Base-by-base conservation (phyloP, 2,888 invertebrate genomes). In the Salticus scenicus region DNA sequence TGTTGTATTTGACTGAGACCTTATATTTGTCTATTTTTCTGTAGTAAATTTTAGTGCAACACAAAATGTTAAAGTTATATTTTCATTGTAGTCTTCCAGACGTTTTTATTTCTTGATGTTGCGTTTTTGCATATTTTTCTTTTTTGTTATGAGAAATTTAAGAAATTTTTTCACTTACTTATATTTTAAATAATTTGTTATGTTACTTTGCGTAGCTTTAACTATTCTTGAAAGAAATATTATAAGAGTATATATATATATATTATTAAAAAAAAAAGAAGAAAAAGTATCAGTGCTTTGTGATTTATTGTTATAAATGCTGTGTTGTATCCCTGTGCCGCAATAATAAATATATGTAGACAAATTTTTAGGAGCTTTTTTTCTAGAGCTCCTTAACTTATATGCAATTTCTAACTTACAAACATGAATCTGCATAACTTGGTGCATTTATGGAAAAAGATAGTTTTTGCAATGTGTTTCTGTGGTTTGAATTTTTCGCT, bases 51-150 rank as follows among this genome's bases (percentile, higher is more conserved):
- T 80, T 28, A 72, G 80, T 80, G 81, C 77, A 87, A 81, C 70
- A 37, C 69, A 74, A 47, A 69, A 42, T 71, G 77, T 81, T 71
- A 66, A 57, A 51, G 66, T 42, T 66, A 64, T 86, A 74, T 81
- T 86, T 81, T 87, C 57, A 87, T 87, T 87, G 81, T 80, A 87
- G 86, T 87, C 86, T 87, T 87, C 86, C 86, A 87, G 73, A 72
- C 76, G 10, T 81, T 82, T n/a, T 73, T 75, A 41, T 81, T 79
- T 79, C 57, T 64, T 85, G 33, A 78, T 80, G 79, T 86, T 85
- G 75, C 70, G 67, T 84, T 82, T 30, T 84, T 77, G 67, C 67
- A 70, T 85, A 42, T 79, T 80, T 72, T 83, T 72, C 63, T 74
- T 63, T n/a, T 78, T 76, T 81, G 69, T 87, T 81, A 72, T 42